These are phyloP conservation scores for Bombylius discolor DNA, from an alignment of 2,888 invertebrate species.

Conservation along the genomic window DNA sequence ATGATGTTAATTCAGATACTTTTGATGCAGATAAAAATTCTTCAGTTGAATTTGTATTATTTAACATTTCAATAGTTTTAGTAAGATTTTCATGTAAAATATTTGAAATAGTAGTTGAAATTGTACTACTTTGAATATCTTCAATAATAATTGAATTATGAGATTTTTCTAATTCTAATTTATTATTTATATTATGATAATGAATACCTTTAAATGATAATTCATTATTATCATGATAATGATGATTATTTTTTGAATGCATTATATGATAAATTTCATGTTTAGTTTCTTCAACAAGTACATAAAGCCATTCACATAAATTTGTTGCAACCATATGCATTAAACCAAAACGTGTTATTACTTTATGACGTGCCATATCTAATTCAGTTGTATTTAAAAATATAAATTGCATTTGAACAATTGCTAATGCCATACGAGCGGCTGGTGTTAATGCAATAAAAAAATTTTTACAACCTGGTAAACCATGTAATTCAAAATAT, in stretches of 20 bases:
- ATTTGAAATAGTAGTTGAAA: not conserved
- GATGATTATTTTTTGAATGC: constrained; percentile 25
- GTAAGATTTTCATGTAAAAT: not conserved
- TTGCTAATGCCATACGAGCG: constrained; percentile 67
- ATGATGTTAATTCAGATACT: constrained; percentile 7
- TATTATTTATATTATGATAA: not conserved
- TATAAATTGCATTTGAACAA: constrained; percentile 86
- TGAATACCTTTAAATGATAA: not conserved
- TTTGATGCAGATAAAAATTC: constrained; percentile 43
- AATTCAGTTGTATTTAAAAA: constrained; percentile 75
- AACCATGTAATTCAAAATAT: constrained; percentile 55
- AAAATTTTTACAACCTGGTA: constrained; percentile 47
- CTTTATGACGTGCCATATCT: constrained; percentile 50
- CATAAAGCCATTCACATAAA: constrained; percentile 83
- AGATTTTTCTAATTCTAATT: not conserved
- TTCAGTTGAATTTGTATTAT: constrained; percentile 36
- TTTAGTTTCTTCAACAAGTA: constrained; percentile 75
- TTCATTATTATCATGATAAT: not conserved
- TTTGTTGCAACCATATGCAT: constrained; percentile 89
- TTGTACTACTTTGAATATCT: not conserved
- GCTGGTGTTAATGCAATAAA: constrained; percentile 66
- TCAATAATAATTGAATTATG: too few relatives aligned
- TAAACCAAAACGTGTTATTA: constrained; percentile 72
- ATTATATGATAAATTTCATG: constrained; percentile 69
- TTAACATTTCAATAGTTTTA: not conserved